Evolutionary conservation across 23 tunicate species (phyloP), one percentile per base, ranked within the genome.

Genomic region (Phallusia fumigata): DNA sequence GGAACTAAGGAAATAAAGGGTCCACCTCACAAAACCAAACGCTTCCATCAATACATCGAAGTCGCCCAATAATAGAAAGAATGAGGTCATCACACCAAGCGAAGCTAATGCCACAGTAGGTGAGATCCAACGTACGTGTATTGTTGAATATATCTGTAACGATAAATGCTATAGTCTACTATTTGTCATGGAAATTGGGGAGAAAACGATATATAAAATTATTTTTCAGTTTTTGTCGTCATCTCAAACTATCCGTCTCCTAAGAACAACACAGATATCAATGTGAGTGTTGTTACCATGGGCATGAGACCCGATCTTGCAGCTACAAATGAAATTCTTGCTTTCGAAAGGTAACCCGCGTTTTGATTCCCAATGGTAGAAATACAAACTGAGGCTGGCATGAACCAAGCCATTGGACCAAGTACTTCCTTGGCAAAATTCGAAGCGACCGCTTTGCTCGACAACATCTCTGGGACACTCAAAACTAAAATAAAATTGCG

Each of bases 391-490:
- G 64, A n/a, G 0, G 81, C 51, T 31, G 95, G 95, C 65, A 90
- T 82, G 21, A 82, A 34, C 89, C 89, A 90, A 21, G 95, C 75
- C 36, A 81, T 32, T 0, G 80, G 0, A 35, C 89, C 89, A 40
- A 90, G 33, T 18, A 85, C 80, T 22, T 64, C 22, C 13, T 65
- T 21, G 16, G 84, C 95, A 64, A 90, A 90, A 22, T 83, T 65
- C 30, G 80, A 83, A 21, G 89, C 95, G 0, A 90, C 95, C 0
- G 95, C 89, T 85, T 85, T 85, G 28, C 89, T 85, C 6, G 89
- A 35, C 34, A 82, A 32, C 72, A 90, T 81, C 28, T 90, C 95
- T 32, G 40, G 65, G n/a, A 84, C 82, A 28, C 28, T 13, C 1
- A 58, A 13, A 8, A 58, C 69, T 58, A 16, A 1, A 58, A 58